Evolutionary conservation across 2,888 invertebrate genomes (phyloP).

Genomic region (Hoplodrina blanda): DNA sequence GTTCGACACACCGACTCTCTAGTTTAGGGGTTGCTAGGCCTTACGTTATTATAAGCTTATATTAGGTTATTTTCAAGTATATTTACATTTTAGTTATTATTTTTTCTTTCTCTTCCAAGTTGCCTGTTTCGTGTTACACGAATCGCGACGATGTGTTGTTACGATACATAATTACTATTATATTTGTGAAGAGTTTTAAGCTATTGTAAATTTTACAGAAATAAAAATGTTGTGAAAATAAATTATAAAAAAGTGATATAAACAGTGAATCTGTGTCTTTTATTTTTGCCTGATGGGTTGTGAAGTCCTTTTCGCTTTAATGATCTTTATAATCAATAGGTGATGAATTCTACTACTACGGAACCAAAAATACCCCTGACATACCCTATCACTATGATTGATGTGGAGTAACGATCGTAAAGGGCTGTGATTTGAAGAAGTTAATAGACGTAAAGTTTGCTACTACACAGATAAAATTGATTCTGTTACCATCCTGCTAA

Average conservation of each 20-base stretch:
- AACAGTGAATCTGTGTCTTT: slow-evolving; percentile 83
- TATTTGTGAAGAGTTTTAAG: slow-evolving; percentile 90
- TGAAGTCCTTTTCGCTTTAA: neutral
- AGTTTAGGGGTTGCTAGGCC: slow-evolving; percentile 82
- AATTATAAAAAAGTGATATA: slow-evolving; percentile 91
- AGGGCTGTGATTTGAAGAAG: neutral
- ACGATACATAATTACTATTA: slow-evolving; percentile 82
- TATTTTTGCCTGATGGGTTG: slow-evolving; percentile 54
- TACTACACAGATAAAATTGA: neutral
- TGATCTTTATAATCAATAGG: neutral
- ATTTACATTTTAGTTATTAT: slow-evolving; percentile 81
- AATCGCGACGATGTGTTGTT: slow-evolving; percentile 79
- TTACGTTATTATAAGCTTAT: slow-evolving; percentile 85
- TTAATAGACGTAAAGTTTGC: neutral
- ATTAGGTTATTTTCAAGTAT: slow-evolving; percentile 83
- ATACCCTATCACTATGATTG: neutral
- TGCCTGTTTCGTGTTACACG: slow-evolving; percentile 81
- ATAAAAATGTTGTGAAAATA: slow-evolving; percentile 91
- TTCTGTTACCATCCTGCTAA: too few relatives aligned
- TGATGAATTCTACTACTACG: neutral
- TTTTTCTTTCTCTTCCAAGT: slow-evolving; percentile 82
- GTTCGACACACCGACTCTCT: slow-evolving; percentile 85
- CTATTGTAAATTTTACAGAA: slow-evolving; percentile 91
- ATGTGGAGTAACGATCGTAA: neutral
- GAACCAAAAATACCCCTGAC: neutral